Base-by-base conservation (phyloP, 2,797 vertebrate species). In the Anabas testudineus region DNA sequence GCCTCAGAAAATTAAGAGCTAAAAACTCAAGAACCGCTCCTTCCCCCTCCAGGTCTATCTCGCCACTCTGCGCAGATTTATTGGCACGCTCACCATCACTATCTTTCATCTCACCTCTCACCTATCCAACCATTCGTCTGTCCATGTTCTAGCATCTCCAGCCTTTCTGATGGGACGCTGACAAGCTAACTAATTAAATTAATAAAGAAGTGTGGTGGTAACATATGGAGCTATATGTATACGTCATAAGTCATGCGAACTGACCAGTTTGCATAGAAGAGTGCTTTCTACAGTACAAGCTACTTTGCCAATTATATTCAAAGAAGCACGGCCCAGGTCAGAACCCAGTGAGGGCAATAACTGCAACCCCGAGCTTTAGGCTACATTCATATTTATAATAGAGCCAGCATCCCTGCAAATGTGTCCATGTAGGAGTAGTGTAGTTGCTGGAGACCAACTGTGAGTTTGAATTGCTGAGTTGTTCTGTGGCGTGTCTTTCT, bases 311-410 rank as follows among this genome's bases (percentile, higher is more conserved):
- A 72, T 84, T 85, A 71, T 0, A n/a, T 76, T 73, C 34, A 76
- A 70, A 72, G 57, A 56, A 80, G 49, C 45, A 49, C 12, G n/a
- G n/a, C n/a, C 41, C 12, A 73, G 47, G 59, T 79, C 68, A 57
- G 21, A 66, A 55, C 65, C 65, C 72, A 81, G 14, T 64, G 48
- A 81, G 59, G 51, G 46, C 53, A 48, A 36, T 46, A 30, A 75
- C 69, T 63, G 24, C 62, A 65, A 58, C 21, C 43, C 15, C 18
- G 49, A 9, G 42, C 71, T 78, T 63, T 54, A 53, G 71, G 83
- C 74, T 65, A 48, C 62, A 72, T 86, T 82, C 76, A 66, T 81
- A 83, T 81, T 78, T 84, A 52, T 71, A 80, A 66, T 42, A 48
- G 56, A 81, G 57, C 56, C 36, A 71, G 74, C 55, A 55, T 77